phyloP scores from a whole-genome alignment of 1,140 invertebrate genomes.

The Onthophagus taurus region DNA sequence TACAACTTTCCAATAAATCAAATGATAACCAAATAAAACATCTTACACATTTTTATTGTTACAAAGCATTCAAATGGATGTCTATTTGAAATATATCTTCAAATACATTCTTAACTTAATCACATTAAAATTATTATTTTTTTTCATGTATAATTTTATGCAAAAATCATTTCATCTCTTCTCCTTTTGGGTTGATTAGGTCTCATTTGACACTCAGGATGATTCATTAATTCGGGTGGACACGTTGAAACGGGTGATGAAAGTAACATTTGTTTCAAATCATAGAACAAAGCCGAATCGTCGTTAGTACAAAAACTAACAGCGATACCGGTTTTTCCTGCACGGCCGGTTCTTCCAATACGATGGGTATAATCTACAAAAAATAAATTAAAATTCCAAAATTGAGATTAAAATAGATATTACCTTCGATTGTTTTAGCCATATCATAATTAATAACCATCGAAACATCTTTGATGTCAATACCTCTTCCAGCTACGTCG shows the following conservation, averaged over 20 bases:
- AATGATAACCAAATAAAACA: too few species aligned
- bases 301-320: constrained; percentile 97
- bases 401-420: constrained; percentile 3
- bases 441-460: constrained; percentile 99
- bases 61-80: too few species aligned
- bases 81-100: too few species aligned
- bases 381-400: constrained; percentile 16
- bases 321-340: constrained; percentile 93
- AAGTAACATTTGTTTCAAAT: constrained; percentile 87
- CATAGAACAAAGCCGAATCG: constrained; percentile 91
- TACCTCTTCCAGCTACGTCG: constrained; percentile 99
- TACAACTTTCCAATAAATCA: too few species aligned
- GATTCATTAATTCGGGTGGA: constrained; percentile 94
- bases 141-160: constrained; percentile 43
- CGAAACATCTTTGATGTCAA: constrained; percentile 98
- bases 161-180: constrained; percentile 91
- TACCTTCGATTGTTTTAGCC: constrained; percentile 95
- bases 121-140: background rate
- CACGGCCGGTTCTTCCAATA: constrained; percentile 97
- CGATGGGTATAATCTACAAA: constrained; percentile 93
- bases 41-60: too few species aligned
- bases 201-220: constrained; percentile 97
- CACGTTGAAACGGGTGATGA: constrained; percentile 89
- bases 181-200: constrained; percentile 90
- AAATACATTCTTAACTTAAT: background rate